Evolutionary conservation across 1,140 invertebrate genomes (phyloP).

Genomic region (Hyphantria cunea): DNA sequence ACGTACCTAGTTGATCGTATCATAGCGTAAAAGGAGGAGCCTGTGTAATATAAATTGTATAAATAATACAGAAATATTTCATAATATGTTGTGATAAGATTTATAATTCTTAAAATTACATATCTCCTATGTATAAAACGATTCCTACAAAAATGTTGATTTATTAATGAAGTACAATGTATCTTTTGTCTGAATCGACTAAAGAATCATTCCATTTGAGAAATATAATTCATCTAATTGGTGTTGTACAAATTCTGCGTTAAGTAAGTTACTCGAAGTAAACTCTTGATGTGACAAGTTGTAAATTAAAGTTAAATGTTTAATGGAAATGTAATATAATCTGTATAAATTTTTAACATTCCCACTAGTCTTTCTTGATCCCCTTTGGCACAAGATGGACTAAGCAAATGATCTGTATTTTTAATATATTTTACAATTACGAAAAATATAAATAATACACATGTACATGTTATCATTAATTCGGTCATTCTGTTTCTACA

Average conservation of each 20-base stretch:
- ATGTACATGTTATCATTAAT: constrained; percentile 7
- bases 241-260: too few relatives aligned
- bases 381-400: constrained; percentile 30
- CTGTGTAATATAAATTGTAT: constrained; percentile 26
- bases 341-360: constrained; percentile 3
- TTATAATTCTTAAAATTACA: constrained; percentile 43
- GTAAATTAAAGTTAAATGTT: too few relatives aligned
- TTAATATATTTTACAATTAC: neutral
- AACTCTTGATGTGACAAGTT: too few relatives aligned
- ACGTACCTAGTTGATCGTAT: neutral
- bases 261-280: too few relatives aligned
- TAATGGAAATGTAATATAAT: too few relatives aligned
- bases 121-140: constrained; percentile 27
- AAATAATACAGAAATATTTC: constrained; percentile 35
- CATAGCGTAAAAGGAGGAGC: constrained; percentile 1
- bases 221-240: too few relatives aligned
- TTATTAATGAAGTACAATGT: constrained; percentile 16
- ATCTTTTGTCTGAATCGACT: neutral
- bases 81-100: constrained; percentile 48
- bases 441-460: too few relatives aligned
- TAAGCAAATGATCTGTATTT: constrained; percentile 40
- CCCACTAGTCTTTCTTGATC: constrained; percentile 17
- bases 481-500: neutral
- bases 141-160: constrained; percentile 1
- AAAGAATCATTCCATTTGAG: constrained; percentile 2